Percentiles rank a stretch among this genome's conserved stretches.
Evolutionary conservation across 2,888 invertebrate genomes (phyloP).

Genomic region (Ochlodes sylvanus): DNA sequence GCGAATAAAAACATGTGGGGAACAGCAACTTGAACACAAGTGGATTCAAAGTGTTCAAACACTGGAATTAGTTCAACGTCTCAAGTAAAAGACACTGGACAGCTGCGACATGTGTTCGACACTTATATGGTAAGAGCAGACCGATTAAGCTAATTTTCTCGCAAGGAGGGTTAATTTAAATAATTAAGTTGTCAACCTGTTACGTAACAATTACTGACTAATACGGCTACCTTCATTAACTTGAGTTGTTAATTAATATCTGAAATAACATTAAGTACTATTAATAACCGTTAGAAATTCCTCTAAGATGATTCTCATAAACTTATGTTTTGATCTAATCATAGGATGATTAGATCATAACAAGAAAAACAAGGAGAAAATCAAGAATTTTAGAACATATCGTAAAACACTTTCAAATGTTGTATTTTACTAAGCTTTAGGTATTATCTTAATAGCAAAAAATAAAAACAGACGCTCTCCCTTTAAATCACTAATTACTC

Average conservation of each 20-base stretch:
- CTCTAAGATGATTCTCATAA: too few relatives aligned
- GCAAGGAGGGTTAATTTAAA: conserved; percentile 10
- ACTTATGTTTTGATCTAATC: too few relatives aligned
- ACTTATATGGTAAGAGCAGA: conserved; percentile 28
- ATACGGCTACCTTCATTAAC: not conserved
- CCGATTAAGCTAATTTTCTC: conserved; percentile 28
- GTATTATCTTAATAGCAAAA: too few relatives aligned
- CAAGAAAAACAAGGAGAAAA: not conserved
- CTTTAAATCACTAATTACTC: too few relatives aligned
- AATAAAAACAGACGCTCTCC: too few relatives aligned
- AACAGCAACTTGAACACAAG: conserved; percentile 45
- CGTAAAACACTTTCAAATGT: too few relatives aligned
- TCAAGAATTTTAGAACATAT: not conserved
- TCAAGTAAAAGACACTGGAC: conserved; percentile 21
- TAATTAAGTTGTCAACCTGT: conserved; percentile 14
- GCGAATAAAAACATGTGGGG: conserved; percentile 57
- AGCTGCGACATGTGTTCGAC: conserved; percentile 30
- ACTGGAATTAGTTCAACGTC: conserved; percentile 42
- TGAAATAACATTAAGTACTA: not conserved
- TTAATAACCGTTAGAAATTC: not conserved
- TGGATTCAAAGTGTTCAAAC: conserved; percentile 18
- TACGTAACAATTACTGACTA: not conserved
- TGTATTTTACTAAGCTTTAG: too few relatives aligned
- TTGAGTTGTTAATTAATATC: not conserved
- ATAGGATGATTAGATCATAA: too few relatives aligned